These are phyloP conservation scores for Zaprionus inermis DNA, from an alignment of 1,140 invertebrate species.

Conservation along the genomic window DNA sequence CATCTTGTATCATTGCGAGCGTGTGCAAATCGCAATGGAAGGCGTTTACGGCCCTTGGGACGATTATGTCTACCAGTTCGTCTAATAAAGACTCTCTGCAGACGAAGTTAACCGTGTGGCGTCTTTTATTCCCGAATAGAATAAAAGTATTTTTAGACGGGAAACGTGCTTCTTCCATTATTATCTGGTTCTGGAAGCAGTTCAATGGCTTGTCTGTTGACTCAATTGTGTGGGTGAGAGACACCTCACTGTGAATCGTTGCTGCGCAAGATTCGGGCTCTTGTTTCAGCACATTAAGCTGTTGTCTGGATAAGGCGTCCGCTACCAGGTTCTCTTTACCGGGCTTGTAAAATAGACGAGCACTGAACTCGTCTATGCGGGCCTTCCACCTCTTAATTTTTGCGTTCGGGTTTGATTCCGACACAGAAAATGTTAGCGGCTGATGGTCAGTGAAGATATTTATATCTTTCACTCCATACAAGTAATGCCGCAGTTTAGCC, in stretches of 20 bases:
- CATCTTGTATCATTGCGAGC: conserved; percentile 22
- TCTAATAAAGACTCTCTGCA: background rate
- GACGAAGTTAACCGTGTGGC: no score
- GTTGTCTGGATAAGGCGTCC: conserved; percentile 55
- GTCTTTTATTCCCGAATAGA: conserved; percentile 18
- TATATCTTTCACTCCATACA: no score
- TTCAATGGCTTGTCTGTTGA: conserved; percentile 25
- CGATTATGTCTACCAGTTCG: background rate
- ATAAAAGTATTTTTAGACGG: conserved; percentile 14
- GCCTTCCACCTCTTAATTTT: no score
- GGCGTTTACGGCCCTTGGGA: conserved; percentile 19
- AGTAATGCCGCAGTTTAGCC: no score
- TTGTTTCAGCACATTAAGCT: conserved; percentile 9
- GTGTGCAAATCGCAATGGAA: conserved; percentile 31
- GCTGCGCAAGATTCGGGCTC: background rate
- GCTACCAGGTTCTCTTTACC: no score
- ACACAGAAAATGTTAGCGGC: no score
- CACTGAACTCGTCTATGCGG: conserved; percentile 58
- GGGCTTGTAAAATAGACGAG: no score
- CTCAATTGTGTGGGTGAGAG: conserved; percentile 19
- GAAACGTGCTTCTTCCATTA: background rate
- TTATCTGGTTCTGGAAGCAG: conserved; percentile 22
- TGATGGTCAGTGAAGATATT: no score
- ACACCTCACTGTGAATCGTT: conserved; percentile 15
- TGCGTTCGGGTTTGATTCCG: no score